Percentiles rank a stretch among this genome's conserved stretches.
Conservation (phyloP, 2,888 invertebrate species). For the Drosophila seclusa region DNA sequence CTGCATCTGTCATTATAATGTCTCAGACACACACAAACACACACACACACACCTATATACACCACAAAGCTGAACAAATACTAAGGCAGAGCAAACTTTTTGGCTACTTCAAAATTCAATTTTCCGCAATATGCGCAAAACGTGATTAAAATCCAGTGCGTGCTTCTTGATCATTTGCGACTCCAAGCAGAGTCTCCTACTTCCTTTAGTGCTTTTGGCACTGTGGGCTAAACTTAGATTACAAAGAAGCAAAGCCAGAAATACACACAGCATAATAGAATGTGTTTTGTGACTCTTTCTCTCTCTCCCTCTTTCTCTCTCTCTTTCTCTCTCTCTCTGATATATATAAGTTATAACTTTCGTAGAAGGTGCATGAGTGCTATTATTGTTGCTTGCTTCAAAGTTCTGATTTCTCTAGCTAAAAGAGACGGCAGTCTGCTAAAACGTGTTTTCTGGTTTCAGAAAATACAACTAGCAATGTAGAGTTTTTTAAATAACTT, state of each 20-base stretch:
- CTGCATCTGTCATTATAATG: slow-evolving; percentile 55
- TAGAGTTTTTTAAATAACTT: not conserved
- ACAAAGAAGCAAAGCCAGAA: not conserved
- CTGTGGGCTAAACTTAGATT: slow-evolving; percentile 17
- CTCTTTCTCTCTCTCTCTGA: not conserved
- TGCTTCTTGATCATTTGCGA: slow-evolving; percentile 47
- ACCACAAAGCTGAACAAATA: slow-evolving; percentile 23
- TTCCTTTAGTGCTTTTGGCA: not conserved
- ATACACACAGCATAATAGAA: not conserved
- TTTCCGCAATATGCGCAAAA: slow-evolving; percentile 82
- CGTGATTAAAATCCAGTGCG: slow-evolving; percentile 74
- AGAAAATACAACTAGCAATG: not conserved
- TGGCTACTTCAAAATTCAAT: slow-evolving; percentile 79
- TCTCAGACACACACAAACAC: not conserved
- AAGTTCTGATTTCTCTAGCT: not conserved
- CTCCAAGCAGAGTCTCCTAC: not conserved
- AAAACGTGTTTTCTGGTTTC: not conserved
- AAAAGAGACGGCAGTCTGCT: not conserved
- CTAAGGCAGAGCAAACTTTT: slow-evolving; percentile 42
- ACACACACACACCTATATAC: not conserved
- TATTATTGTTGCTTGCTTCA: not conserved
- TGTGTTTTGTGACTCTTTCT: not conserved
- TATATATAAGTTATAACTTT: not conserved
- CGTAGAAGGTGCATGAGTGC: too few relatives aligned
- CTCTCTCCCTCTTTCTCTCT: not conserved